A percentile compares a stretch with the other conserved stretches of the same genome.
Evolutionary conservation across 92 coral and sea anemone species (phyloP).

Genomic region (Palythoa grandiflora): DNA sequence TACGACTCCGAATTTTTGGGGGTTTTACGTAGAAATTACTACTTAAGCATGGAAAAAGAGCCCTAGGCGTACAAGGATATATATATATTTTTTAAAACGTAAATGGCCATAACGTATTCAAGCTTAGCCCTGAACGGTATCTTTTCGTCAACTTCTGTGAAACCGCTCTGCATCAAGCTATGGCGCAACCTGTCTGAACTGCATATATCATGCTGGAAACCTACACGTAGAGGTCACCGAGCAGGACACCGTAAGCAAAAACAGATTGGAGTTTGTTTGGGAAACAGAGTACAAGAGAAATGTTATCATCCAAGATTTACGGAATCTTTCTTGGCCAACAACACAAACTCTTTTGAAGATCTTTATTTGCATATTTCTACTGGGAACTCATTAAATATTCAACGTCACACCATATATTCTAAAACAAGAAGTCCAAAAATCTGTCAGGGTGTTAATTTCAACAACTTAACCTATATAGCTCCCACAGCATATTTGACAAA

Average conservation of each 20-base stretch:
- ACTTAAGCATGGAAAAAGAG: no score
- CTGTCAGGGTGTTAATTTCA: conserved; percentile 12
- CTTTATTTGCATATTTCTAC: conserved; percentile 1
- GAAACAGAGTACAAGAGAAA: background rate
- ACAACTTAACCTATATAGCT: conserved; percentile 20
- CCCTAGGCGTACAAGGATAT: no score
- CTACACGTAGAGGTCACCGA: no score
- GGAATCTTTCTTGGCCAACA: background rate
- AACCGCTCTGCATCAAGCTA: background rate
- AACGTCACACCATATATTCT: background rate
- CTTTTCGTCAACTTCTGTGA: conserved; percentile 1
- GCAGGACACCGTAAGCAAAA: no score
- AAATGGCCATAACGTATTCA: background rate
- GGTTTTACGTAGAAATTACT: no score
- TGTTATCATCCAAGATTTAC: background rate
- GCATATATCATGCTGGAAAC: background rate
- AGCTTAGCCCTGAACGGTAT: background rate
- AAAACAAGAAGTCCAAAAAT: background rate
- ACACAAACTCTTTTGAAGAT: conserved; percentile 2
- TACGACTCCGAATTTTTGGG: no score
- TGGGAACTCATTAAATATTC: background rate
- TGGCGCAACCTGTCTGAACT: background rate
- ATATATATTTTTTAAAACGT: background rate
- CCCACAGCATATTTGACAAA: conserved; percentile 1
- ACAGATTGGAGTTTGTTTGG: no score